Evolutionary conservation across 2,888 invertebrate species (phyloP).

Genomic region (Sphaeridia pumilis): DNA sequence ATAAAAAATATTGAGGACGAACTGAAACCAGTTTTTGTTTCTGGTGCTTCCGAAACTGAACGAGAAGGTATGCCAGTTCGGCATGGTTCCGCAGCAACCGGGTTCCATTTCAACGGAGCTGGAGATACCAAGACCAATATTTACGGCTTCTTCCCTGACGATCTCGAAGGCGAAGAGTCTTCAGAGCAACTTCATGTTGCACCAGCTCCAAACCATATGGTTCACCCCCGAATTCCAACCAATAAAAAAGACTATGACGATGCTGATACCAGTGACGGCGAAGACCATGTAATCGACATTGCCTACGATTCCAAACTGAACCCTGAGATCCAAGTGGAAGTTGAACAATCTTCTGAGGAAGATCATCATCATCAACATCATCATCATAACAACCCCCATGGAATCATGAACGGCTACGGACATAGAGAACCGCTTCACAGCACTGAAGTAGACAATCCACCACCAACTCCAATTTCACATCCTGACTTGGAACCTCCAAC

Average conservation of each 20-base stretch:
- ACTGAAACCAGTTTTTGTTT: conserved; percentile 14
- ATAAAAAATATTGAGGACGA: conserved; percentile 14
- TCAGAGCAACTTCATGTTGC: conserved; percentile 23
- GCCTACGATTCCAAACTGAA: conserved; percentile 21
- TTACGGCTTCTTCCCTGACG: conserved; percentile 29
- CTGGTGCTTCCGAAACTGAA: conserved; percentile 2
- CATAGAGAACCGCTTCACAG: conserved; percentile 15
- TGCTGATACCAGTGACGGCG: conserved; percentile 9
- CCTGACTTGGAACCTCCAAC: no score
- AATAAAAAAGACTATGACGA: conserved; percentile 7
- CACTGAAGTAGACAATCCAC: no score
- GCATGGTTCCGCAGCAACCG: conserved; percentile 8
- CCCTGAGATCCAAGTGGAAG: conserved; percentile 19
- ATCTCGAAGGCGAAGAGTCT: conserved; percentile 18
- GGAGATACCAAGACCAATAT: conserved; percentile 21
- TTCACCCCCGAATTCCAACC: not conserved
- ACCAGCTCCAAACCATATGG: conserved; percentile 4
- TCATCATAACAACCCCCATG: no score
- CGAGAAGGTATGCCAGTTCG: not conserved
- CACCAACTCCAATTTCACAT: no score
- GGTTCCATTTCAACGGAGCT: conserved; percentile 17
- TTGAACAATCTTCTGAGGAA: not conserved
- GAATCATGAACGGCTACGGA: no score
- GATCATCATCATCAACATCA: not conserved
- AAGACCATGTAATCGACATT: conserved; percentile 31